Evolutionary conservation across 2,113 vertebrate genomes (phyloP), one percentile per base, ranked within the genome.

Genomic region (Spizaetus ornatus): DNA sequence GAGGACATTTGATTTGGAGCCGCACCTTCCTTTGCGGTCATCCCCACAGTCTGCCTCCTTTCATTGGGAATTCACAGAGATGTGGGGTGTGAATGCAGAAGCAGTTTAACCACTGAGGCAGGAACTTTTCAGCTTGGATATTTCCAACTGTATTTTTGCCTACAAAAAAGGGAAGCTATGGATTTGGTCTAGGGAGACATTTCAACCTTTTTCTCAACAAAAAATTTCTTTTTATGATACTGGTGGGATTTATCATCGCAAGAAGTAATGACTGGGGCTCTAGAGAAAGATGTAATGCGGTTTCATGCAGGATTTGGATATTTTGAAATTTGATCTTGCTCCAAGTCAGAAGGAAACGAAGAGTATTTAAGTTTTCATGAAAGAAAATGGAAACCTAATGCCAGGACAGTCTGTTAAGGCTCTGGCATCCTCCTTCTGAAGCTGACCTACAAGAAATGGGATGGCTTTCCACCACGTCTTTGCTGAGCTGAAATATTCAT

Each of bases 221-320:
- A 77, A 48, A 77, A 40, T 1, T 10, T 81, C 22, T 91, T 82
- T 93, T 70, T 82, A 16, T 78, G 45, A 77, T 94, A 56, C 69
- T 61, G 47, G 38, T 53, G 90, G 89, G 80, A 96, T 88, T 96
- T 95, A 73, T 78, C 73, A 83, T 40, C 0, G 0, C 29, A 85
- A 50, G 23, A 87, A 82, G 59, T 70, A 77, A 58, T 42, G 85
- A 36, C 66, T 66, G 42, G 42, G 40, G 26, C 88, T 91, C 93
- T 73, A 79, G 82, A 95, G 89, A 95, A 87, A 91, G 74, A 56
- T 0, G 0, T 92, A 96, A 96, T 90, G 67, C 67, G 77, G 45
- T 94, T 97, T 93, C 93, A 91, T 83, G 93, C 93, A 96, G 91
- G 91, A 97, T 94, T 97, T 95, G 90, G 32, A 45, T 93, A 91